Base-by-base conservation (phyloP, 92 coral and sea anemone genomes). In the Heliopora coerulea region DNA sequence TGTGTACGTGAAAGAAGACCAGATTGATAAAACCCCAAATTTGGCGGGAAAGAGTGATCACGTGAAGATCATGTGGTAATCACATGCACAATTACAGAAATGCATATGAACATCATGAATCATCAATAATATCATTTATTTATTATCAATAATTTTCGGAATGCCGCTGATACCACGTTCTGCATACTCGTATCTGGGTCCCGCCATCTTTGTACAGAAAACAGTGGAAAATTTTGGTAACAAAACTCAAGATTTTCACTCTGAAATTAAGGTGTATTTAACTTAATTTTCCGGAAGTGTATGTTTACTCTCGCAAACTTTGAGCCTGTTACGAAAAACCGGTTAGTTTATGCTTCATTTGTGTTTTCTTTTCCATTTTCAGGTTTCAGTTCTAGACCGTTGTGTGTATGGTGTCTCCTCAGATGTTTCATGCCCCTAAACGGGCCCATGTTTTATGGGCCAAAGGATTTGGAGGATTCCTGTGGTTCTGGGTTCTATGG, bases 401-500 rank as follows among this genome's bases (percentile, higher is more conserved):
- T 27, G 65, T 54, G 34, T 34, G 56, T 30, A 69, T 69, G 76
- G 61, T 49, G 49, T 30, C 76, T n/a, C 21, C 44, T 27, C 76
- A 49, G 44, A 49, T 69, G 76, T 69, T 69, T 34, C 76, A 20
- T 23, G 76, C 89, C 33, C 98, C 98, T 35, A 93, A 84, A 64
- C 86, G 79, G 69, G 80, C 84, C 25, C 88, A 93, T 69, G 83
- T 90, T 15, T 79, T 93, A 57, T 79, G 86, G 89, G 84, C 96
- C 72, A 93, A 93, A 75, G 61, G 86, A 46, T 79, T 93, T 34
- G 98, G 98, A 31, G 98, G 91, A 14, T 78, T 96, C 57, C 84
- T 90, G 93, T 83, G 86, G 83, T 93, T 93, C 72, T 93, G 98
- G 98, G 80, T 93, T 19, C 39, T 93, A 5, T 93, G 98, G 98